Evolutionary conservation across 2,888 invertebrate genomes (phyloP).

Genomic region (Sisyra nigra): DNA sequence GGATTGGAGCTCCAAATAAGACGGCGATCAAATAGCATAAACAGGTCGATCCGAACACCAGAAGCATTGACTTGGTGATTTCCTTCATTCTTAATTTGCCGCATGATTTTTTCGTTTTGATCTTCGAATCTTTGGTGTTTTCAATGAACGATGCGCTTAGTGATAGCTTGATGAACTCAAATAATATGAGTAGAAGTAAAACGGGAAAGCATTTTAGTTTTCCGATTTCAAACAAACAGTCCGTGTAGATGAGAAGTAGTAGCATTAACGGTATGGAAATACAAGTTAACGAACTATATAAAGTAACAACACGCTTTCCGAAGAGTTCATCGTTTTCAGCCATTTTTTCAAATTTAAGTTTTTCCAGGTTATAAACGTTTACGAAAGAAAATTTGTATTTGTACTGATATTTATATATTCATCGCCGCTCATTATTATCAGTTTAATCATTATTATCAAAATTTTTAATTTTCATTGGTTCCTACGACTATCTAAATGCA

Average conservation of each 20-base stretch:
- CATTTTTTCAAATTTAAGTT: not conserved
- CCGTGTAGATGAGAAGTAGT: conserved; percentile 36
- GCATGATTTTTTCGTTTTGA: conserved; percentile 23
- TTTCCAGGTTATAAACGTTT: too few species aligned
- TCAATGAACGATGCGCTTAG: conserved; percentile 20
- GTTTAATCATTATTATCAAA: too few species aligned
- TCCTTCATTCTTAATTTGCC: conserved; percentile 31
- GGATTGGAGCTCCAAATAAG: conserved; percentile 50
- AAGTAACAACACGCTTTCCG: conserved; percentile 16
- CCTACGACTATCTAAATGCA: too few species aligned
- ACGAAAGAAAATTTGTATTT: too few species aligned
- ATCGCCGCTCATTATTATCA: too few species aligned
- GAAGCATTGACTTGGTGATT: conserved; percentile 31
- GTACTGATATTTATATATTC: too few species aligned
- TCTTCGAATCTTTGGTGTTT: conserved; percentile 11
- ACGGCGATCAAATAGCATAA: conserved; percentile 43
- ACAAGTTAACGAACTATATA: conserved; percentile 40
- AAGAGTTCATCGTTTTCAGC: conserved; percentile 3
- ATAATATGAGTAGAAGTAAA: conserved; percentile 24
- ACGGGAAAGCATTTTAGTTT: conserved; percentile 30
- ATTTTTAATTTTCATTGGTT: too few species aligned
- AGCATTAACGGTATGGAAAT: conserved; percentile 42
- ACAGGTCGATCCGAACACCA: conserved; percentile 29
- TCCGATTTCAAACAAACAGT: conserved; percentile 41
- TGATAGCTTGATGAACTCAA: conserved; percentile 36